phyloP scores from a whole-genome alignment of 2,888 invertebrate species.

The Bembecia ichneumoniformis region DNA sequence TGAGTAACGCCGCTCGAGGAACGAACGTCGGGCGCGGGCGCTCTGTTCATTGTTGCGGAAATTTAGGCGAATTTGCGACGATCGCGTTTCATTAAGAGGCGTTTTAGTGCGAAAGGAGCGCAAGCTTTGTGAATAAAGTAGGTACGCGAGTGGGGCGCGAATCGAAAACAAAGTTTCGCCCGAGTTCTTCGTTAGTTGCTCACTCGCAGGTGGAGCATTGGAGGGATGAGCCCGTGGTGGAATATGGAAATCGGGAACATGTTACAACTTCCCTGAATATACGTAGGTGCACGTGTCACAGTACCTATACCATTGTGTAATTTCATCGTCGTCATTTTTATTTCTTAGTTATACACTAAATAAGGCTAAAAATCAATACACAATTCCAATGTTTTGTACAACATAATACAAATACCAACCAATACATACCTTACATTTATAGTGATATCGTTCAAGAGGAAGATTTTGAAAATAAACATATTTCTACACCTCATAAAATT shows the following conservation, averaged over 20 bases:
- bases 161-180: slow-evolving; percentile 54
- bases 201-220: slow-evolving; percentile 40
- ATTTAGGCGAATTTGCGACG: slow-evolving; percentile 63
- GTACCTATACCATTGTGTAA: too few relatives aligned
- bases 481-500: too few relatives aligned
- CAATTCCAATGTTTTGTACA: too few relatives aligned
- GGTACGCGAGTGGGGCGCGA: slow-evolving; percentile 42
- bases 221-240: slow-evolving; percentile 13
- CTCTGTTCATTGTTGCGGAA: slow-evolving; percentile 56
- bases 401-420: too few relatives aligned
- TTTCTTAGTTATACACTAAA: too few relatives aligned
- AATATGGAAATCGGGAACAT: slow-evolving; percentile 23
- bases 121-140: slow-evolving; percentile 44
- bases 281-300: neutral
- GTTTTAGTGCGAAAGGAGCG: slow-evolving; percentile 53
- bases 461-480: too few relatives aligned
- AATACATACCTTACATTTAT: too few relatives aligned
- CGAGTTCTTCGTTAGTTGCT: slow-evolving; percentile 61
- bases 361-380: too few relatives aligned
- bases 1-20: slow-evolving; percentile 43
- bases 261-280: neutral
- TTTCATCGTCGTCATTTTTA: too few relatives aligned
- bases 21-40: slow-evolving; percentile 42
- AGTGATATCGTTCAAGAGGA: too few relatives aligned
- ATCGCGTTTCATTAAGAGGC: slow-evolving; percentile 61